Evolutionary conservation across 2,113 vertebrate genomes (phyloP).

Genomic region (Passer domesticus): DNA sequence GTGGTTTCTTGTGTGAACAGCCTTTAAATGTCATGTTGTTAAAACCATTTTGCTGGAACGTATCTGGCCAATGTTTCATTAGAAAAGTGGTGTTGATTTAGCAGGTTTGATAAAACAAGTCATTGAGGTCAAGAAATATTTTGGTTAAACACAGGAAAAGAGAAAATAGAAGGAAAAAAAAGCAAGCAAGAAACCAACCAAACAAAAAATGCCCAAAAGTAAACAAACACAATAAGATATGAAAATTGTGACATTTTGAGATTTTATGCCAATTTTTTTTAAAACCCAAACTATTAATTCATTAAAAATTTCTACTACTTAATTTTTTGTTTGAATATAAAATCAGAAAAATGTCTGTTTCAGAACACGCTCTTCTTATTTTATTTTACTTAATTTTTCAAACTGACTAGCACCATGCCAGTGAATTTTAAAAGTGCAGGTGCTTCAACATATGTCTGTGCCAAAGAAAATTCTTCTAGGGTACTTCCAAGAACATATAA

Average conservation of each 20-base stretch:
- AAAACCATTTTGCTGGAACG: neutral
- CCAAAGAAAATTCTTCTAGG: neutral
- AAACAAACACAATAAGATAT: neutral
- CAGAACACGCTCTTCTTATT: neutral
- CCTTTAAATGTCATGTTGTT: neutral
- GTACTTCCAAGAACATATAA: neutral
- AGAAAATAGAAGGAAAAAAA: neutral
- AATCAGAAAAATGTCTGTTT: neutral
- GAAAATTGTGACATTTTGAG: accelerated
- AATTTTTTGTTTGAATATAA: neutral
- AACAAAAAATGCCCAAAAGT: accelerated
- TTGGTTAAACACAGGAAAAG: neutral
- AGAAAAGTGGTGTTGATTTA: neutral
- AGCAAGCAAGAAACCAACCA: accelerated
- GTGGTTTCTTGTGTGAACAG: neutral
- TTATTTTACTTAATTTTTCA: neutral
- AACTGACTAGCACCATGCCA: neutral
- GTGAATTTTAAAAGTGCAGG: neutral
- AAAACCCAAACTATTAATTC: accelerated
- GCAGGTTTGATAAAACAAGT: neutral
- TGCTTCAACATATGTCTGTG: neutral
- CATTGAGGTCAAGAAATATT: neutral
- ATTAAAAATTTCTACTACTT: neutral
- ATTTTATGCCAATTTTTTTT: neutral
- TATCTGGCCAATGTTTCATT: neutral